Evolutionary conservation across 1,140 invertebrate species (phyloP).

Genomic region (Drosophila repleta): DNA sequence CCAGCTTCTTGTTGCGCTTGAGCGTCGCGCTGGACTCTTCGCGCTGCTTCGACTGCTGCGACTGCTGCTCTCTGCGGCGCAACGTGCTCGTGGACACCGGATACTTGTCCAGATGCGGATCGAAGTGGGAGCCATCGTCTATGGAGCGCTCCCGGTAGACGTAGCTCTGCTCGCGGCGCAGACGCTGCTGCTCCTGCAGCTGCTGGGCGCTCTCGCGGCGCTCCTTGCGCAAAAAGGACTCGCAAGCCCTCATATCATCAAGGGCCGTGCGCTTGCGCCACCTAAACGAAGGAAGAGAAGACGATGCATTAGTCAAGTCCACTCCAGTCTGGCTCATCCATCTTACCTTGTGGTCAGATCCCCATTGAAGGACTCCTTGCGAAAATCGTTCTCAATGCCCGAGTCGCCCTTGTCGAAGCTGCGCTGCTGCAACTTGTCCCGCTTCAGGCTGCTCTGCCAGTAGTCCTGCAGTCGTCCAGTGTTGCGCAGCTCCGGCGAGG

Average conservation of each 20-base stretch:
- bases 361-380: conserved; percentile 87
- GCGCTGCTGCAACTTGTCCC: conserved; percentile 80
- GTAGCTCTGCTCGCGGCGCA: conserved; percentile 85
- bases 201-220: conserved; percentile 85
- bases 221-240: conserved; percentile 84
- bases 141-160: conserved; percentile 86
- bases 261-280: conserved; percentile 75
- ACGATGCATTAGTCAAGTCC: background rate
- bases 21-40: conserved; percentile 63
- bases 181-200: conserved; percentile 49
- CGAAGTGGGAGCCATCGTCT: conserved; percentile 87
- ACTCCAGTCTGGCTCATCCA: background rate
- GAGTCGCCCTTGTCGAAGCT: conserved; percentile 87
- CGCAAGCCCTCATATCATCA: conserved; percentile 76
- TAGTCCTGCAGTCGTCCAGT: conserved; percentile 77
- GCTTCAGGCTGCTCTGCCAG: conserved; percentile 80
- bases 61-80: conserved; percentile 60
- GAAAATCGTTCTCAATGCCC: conserved; percentile 91
- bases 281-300: conserved; percentile 25
- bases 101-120: conserved; percentile 86
- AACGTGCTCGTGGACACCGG: conserved; percentile 67
- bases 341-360: conserved; percentile 81
- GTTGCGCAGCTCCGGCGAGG: conserved; percentile 85
- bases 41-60: conserved; percentile 19
- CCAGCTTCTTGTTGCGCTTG: conserved; percentile 85